Evolutionary conservation across 2,888 invertebrate genomes (phyloP), one percentile per base, ranked within the genome.

Genomic region (Ophion slaviceki): DNA sequence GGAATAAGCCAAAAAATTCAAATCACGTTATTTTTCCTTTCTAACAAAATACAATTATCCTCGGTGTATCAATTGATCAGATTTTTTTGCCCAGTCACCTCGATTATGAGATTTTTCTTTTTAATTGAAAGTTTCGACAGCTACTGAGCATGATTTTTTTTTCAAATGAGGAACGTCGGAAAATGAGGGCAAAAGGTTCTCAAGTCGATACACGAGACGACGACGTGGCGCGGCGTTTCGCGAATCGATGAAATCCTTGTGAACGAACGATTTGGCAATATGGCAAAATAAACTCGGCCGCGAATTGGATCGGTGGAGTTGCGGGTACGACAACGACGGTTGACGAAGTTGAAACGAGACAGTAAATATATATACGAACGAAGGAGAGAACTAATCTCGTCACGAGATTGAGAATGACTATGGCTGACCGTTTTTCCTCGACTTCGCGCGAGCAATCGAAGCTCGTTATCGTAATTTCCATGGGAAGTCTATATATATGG

Each of bases 381-480:
- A 45, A 53, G 67, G 68, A 81, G 74, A 85, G 70, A 78, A 78
- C 20, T 72, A 77, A 80, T 85, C 85, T 82, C 76, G 85, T 82
- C 75, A 71, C 82, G 83, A 82, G 74, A 72, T 68, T 71, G 71
- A 62, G 72, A 82, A 80, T 82, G 67, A 72, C 80, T 76, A 66
- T 67, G 80, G 75, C 79, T 36, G 77, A 70, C 24, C 71, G 36
- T 75, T 85, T 82, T 75, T 66, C 75, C 79, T 66, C 82, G 79
- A 59, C 64, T 36, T 71, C 75, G 79, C 59, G 66, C 79, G 61
- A n/a, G 20, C 83, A 59, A 82, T 82, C 72, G 82, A 64, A 64
- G 45, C 80, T 82, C 77, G 82, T 86, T 86, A 86, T 80, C 83
- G 86, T 86, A 78, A 86, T 86, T 82, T 83, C 86, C 75, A 80